Percentiles rank a stretch among this genome's conserved stretches.
phyloP scores from a whole-genome alignment of 1,140 invertebrate species.

The Branchinecta lindahli region DNA sequence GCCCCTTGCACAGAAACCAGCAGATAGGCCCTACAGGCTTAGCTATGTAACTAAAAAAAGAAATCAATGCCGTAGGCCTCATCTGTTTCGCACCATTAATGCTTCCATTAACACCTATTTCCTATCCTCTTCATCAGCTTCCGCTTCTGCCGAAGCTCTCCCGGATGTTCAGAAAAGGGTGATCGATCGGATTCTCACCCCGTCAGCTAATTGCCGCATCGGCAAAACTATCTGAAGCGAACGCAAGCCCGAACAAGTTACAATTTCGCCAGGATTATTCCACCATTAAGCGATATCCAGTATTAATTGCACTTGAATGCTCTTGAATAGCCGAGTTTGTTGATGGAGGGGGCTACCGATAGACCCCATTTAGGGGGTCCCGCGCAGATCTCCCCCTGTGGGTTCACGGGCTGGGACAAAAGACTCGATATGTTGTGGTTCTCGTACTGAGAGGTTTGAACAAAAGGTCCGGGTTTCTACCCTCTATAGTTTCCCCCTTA shows the following conservation, averaged over 20 bases:
- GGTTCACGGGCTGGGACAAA: not conserved
- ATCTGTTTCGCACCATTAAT: too few relatives aligned
- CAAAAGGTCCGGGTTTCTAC: too few relatives aligned
- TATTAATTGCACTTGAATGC: slow-evolving; percentile 1
- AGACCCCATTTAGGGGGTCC: not conserved
- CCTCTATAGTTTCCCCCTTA: too few relatives aligned
- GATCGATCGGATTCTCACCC: not conserved
- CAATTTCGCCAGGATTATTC: not conserved
- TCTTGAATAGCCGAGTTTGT: not conserved
- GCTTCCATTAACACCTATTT: too few relatives aligned
- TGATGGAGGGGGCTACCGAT: not conserved
- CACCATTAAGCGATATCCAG: slow-evolving; percentile 3
- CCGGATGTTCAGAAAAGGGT: not conserved
- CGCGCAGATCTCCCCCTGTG: not conserved
- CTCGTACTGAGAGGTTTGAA: not conserved
- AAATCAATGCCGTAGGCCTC: too few relatives aligned
- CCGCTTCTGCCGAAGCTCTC: too few relatives aligned
- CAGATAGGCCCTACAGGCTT: too few relatives aligned
- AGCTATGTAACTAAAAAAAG: too few relatives aligned
- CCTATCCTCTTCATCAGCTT: too few relatives aligned
- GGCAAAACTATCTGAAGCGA: not conserved
- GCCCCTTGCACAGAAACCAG: too few relatives aligned
- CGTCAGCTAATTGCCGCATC: not conserved
- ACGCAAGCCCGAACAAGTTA: not conserved
- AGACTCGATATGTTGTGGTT: not conserved